Percentiles rank a stretch among this genome's conserved stretches.
Conservation (phyloP, 2,888 invertebrate species). For the Melieria omissa region DNA sequence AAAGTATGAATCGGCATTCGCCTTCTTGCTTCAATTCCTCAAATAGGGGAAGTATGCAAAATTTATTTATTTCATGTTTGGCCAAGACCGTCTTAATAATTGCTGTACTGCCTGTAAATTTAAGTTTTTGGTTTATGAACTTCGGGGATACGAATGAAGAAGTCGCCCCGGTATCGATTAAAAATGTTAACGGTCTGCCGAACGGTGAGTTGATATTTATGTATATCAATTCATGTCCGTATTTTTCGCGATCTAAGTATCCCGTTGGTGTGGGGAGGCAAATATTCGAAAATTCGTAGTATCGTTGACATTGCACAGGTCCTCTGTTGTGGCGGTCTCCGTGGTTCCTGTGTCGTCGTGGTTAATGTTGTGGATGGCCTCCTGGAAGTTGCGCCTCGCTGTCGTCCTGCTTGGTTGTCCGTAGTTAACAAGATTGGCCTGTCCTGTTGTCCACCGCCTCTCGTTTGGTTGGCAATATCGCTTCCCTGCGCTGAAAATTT, state of each 20-base stretch:
- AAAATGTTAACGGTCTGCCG: not conserved
- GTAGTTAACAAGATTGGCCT: no score
- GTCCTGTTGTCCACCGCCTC: no score
- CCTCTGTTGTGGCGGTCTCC: not conserved
- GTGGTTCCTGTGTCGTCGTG: no score
- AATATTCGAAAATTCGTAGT: not conserved
- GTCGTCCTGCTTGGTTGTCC: not conserved
- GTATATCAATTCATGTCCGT: not conserved
- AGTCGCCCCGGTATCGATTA: conserved; percentile 11
- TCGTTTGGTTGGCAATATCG: no score
- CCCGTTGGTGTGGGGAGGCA: not conserved
- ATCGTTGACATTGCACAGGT: not conserved
- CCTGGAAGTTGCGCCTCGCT: not conserved
- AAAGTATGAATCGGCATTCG: not conserved
- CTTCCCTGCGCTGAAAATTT: no score
- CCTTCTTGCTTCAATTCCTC: no score
- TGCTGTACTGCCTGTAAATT: not conserved
- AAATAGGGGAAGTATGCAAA: not conserved
- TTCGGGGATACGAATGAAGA: conserved; percentile 2
- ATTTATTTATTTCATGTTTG: not conserved
- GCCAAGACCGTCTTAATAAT: not conserved
- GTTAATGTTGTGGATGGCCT: not conserved
- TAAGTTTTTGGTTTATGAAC: not conserved
- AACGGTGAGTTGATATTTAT: no score
- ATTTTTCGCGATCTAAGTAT: not conserved